phyloP scores from a whole-genome alignment of 1,140 invertebrate species.

The Drosophila azteca region DNA sequence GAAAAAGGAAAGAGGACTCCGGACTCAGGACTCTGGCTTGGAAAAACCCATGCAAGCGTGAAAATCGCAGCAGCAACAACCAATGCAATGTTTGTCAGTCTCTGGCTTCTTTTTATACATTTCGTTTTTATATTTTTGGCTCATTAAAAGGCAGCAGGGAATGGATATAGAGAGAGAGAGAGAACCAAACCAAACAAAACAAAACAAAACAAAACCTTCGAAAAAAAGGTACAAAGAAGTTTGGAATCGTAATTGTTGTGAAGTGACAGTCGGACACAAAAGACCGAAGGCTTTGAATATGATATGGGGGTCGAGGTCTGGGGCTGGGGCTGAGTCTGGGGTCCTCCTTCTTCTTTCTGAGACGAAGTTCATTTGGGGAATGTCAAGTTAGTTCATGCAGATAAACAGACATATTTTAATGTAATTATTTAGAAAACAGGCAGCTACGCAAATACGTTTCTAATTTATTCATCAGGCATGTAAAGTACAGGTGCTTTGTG shows the following conservation, averaged over 20 bases:
- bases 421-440: conserved; percentile 23
- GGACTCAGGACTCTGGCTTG: not conserved
- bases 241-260: conserved; percentile 41
- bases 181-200: not conserved
- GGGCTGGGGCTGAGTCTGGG: not conserved
- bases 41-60: conserved; percentile 72
- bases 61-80: conserved; percentile 64
- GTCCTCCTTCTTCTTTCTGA: conserved; percentile 7
- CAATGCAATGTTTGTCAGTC: conserved; percentile 42
- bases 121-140: conserved; percentile 44
- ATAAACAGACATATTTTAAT: conserved; percentile 35
- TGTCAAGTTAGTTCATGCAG: conserved; percentile 28
- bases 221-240: conserved; percentile 46
- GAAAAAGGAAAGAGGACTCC: not conserved
- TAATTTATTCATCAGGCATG: no score
- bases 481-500: not conserved
- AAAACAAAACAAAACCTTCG: not conserved
- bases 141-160: conserved; percentile 40
- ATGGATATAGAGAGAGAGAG: no score
- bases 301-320: conserved; percentile 3
- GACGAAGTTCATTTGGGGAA: not conserved
- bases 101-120: conserved; percentile 6
- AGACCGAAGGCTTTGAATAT: conserved; percentile 39
- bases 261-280: conserved; percentile 53
- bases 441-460: not conserved